These are phyloP conservation scores for Drosophila mayaguana DNA, from an alignment of 2,888 invertebrate genomes.

Conservation along the genomic window DNA sequence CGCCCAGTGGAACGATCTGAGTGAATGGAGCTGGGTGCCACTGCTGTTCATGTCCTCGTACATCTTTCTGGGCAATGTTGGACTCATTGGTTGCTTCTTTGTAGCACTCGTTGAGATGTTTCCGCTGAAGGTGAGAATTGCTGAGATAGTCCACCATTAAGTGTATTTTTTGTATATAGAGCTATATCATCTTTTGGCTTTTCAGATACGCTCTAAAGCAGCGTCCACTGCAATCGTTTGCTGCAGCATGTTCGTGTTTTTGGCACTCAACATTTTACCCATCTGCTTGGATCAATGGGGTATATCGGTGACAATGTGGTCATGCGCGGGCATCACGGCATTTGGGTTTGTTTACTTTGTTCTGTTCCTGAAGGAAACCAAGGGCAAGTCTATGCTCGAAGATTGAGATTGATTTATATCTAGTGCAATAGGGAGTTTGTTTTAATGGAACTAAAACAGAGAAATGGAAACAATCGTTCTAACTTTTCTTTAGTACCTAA, in stretches of 20 bases:
- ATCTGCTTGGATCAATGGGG: constrained; percentile 64
- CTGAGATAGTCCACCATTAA: no score
- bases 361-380: constrained; percentile 77
- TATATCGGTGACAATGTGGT: constrained; percentile 74
- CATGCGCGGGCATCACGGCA: constrained; percentile 56
- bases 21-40: constrained; percentile 77
- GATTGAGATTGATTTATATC: no score
- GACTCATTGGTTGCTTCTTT: constrained; percentile 80
- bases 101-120: constrained; percentile 82
- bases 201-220: constrained; percentile 78
- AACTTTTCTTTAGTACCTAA: not conserved
- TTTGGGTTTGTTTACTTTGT: constrained; percentile 68
- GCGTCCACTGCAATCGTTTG: constrained; percentile 69
- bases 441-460: no score
- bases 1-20: constrained; percentile 50
- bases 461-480: not conserved
- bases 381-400: constrained; percentile 71
- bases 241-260: constrained; percentile 72
- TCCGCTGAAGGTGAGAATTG: constrained; percentile 76
- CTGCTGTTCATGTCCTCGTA: constrained; percentile 77
- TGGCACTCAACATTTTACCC: constrained; percentile 78
- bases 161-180: not conserved
- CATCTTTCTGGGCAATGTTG: constrained; percentile 80
- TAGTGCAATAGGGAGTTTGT: no score
- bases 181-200: not conserved